phyloP scores from a whole-genome alignment of 2,113 vertebrate species.

The Dromaius novaehollandiae region DNA sequence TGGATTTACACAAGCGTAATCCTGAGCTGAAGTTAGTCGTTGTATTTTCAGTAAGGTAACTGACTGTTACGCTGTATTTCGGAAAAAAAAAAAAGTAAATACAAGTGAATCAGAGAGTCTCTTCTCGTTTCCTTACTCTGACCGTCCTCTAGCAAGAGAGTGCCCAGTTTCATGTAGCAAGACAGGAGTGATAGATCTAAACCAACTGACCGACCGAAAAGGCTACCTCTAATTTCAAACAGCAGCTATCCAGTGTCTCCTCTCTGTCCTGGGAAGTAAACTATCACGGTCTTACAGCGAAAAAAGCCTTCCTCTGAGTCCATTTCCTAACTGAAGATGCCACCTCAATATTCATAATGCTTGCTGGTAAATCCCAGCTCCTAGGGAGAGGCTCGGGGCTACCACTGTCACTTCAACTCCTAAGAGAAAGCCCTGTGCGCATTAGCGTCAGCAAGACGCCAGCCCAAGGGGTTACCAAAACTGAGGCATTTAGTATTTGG shows the following conservation, averaged over 20 bases:
- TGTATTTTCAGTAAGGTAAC: background rate
- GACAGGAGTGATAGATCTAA: background rate
- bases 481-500: background rate
- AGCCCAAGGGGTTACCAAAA: background rate
- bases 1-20: background rate
- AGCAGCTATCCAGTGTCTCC: background rate
- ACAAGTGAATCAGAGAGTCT: background rate
- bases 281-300: accelerated
- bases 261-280: background rate
- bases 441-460: background rate
- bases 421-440: background rate
- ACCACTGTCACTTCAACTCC: accelerated
- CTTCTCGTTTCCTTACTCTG: background rate
- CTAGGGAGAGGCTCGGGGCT: background rate
- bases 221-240: background rate
- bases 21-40: background rate
- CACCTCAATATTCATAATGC: background rate
- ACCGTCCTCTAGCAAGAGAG: background rate
- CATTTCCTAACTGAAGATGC: background rate
- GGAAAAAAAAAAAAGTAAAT: background rate
- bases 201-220: background rate
- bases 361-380: background rate
- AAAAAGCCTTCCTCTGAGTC: background rate
- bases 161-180: background rate
- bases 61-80: background rate